Evolutionary conservation across 2,113 vertebrate species (phyloP).

Genomic region (Silurus meridionalis): DNA sequence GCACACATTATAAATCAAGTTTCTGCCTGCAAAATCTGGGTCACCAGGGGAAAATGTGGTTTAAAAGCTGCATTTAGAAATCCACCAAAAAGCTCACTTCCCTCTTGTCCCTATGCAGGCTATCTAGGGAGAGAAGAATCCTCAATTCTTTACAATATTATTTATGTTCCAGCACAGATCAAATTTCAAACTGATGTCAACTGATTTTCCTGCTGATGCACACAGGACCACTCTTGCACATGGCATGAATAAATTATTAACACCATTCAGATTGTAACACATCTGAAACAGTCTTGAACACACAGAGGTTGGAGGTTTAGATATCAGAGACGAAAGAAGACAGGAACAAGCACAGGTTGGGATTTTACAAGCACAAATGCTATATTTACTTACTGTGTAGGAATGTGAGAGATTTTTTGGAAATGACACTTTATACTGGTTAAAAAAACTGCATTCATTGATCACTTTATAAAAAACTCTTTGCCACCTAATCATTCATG

Average conservation of each 20-base stretch:
- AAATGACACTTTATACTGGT: neutral
- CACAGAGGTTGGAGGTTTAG: neutral
- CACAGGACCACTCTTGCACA: neutral
- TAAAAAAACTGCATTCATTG: neutral
- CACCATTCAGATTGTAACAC: neutral
- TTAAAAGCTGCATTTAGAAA: neutral
- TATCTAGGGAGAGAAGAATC: neutral
- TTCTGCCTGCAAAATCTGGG: neutral
- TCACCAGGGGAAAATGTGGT: neutral
- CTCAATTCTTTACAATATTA: neutral
- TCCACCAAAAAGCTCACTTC: neutral
- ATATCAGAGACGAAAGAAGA: neutral
- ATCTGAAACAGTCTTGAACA: neutral
- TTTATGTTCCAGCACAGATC: neutral
- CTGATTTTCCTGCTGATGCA: neutral
- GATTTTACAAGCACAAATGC: neutral
- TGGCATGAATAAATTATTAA: constrained; percentile 6
- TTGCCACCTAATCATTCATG: neutral
- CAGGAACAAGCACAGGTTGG: neutral
- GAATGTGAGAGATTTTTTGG: neutral
- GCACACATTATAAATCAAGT: neutral
- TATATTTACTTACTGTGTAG: neutral
- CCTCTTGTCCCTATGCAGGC: neutral
- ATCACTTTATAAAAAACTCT: neutral
- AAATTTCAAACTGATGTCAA: neutral